phyloP scores from a whole-genome alignment of 2,888 invertebrate genomes.

The Tridacna gigas region DNA sequence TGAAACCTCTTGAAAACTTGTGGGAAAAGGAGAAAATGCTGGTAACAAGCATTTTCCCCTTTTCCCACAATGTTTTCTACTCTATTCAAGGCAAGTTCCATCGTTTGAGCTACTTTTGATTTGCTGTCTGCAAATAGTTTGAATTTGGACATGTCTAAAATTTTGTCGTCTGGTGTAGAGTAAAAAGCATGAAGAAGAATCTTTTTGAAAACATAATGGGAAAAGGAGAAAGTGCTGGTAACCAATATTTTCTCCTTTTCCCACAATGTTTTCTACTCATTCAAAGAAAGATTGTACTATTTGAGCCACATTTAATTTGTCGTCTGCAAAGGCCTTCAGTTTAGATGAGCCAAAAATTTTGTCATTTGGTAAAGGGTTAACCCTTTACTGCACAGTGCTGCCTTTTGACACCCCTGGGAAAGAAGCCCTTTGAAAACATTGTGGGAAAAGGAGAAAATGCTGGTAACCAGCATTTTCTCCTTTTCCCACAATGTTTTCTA shows the following conservation, averaged over 20 bases:
- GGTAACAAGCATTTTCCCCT: too few relatives aligned
- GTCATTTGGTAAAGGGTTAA: neutral
- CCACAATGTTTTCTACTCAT: neutral
- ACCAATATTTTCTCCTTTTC: neutral
- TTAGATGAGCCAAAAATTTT: neutral
- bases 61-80: too few relatives aligned
- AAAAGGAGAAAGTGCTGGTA: too few relatives aligned
- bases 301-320: neutral
- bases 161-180: too few relatives aligned
- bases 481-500: neutral
- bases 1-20: too few relatives aligned
- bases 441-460: neutral
- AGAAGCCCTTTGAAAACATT: neutral
- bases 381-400: neutral
- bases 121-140: too few relatives aligned
- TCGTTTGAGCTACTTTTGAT: too few relatives aligned
- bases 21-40: too few relatives aligned
- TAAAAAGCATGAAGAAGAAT: too few relatives aligned
- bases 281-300: neutral
- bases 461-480: neutral
- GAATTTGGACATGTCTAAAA: too few relatives aligned
- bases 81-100: too few relatives aligned
- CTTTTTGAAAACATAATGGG: too few relatives aligned
- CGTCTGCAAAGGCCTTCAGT: neutral
- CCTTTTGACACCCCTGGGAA: neutral